phyloP scores from a whole-genome alignment of 2,888 invertebrate species.

The Bursaphelenchus okinawaensis region DNA sequence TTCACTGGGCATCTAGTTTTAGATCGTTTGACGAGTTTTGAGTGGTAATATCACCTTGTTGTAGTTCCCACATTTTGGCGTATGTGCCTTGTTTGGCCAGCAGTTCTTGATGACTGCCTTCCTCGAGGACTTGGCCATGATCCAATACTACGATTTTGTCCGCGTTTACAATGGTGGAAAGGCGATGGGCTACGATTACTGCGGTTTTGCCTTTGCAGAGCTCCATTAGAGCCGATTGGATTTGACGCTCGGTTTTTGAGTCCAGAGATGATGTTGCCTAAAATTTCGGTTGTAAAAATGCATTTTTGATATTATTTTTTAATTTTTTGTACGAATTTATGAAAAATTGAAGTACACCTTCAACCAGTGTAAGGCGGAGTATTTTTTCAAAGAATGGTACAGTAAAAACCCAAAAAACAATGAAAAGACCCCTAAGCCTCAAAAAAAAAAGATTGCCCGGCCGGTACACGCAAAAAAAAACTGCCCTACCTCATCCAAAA shows the following conservation, averaged over 20 bases:
- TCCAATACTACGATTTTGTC: conserved; percentile 30
- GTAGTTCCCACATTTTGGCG: conserved; percentile 77
- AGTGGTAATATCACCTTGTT: conserved; percentile 21
- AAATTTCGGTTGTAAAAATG: conserved; percentile 1
- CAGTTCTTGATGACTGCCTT: conserved; percentile 69
- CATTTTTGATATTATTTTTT: too few species aligned
- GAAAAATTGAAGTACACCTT: too few species aligned
- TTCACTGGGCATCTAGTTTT: too few species aligned
- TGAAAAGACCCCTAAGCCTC: too few species aligned
- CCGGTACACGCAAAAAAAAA: neutral
- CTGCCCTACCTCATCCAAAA: conserved; percentile 76
- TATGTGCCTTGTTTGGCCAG: conserved; percentile 72
- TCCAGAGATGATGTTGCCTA: conserved; percentile 34
- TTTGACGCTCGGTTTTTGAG: conserved; percentile 28
- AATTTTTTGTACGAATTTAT: neutral
- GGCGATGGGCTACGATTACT: conserved; percentile 28
- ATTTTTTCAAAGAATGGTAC: too few species aligned
- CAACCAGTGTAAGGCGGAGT: too few species aligned
- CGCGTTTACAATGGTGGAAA: conserved; percentile 31
- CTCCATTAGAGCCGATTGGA: conserved; percentile 25
- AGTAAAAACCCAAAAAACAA: too few species aligned
- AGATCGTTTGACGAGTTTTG: neutral
- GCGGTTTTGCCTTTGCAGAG: conserved; percentile 27
- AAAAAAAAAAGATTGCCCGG: neutral
- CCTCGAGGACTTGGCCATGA: conserved; percentile 22